Conservation (phyloP, 2,797 vertebrate species). For the Alauda arvensis region DNA sequence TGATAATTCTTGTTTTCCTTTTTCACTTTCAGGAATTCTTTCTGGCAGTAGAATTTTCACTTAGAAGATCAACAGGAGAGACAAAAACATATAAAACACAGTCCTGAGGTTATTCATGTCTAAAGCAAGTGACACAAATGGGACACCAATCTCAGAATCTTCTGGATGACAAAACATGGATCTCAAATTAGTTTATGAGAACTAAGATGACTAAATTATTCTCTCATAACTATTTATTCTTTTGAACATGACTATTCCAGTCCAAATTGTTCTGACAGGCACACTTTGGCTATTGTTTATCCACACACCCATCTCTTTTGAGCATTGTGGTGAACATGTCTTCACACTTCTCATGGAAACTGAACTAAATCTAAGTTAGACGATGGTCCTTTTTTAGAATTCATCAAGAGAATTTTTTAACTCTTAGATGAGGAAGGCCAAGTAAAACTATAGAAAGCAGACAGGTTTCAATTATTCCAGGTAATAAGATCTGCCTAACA, state of each 20-base stretch:
- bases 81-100: not conserved
- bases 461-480: constrained; percentile 22
- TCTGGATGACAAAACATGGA: not conserved
- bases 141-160: not conserved
- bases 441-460: constrained; percentile 47
- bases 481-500: constrained; percentile 59
- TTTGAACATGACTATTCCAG: not conserved
- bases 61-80: not conserved
- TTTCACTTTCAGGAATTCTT: not conserved
- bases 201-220: not conserved
- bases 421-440: not conserved
- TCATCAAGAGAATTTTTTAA: constrained; percentile 15
- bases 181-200: not conserved
- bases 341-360: constrained; percentile 17
- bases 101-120: not conserved
- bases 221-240: not conserved
- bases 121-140: not conserved
- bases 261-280: not conserved
- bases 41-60: not conserved
- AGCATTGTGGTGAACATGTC: not conserved
- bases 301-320: not conserved
- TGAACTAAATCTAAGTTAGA: constrained; percentile 33
- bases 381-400: constrained; percentile 9
- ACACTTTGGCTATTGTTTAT: not conserved
- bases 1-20: not conserved